Evolutionary conservation across 1,140 invertebrate species (phyloP).

Genomic region (Aphaenogaster ashmeadi): DNA sequence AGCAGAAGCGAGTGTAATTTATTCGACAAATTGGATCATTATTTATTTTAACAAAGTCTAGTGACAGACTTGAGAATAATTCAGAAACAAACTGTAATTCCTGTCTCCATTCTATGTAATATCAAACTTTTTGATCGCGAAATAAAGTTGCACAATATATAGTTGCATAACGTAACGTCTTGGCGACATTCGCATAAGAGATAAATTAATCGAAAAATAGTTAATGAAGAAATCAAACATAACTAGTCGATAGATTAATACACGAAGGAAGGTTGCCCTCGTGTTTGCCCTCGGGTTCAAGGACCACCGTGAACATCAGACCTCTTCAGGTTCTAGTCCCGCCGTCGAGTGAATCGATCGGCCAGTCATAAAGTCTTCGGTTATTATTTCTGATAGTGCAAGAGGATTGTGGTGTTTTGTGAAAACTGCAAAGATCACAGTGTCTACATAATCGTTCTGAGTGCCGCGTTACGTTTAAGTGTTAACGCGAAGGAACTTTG

Average conservation of each 20-base stretch:
- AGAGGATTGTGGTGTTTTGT: neutral
- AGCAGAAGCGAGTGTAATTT: neutral
- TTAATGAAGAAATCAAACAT: neutral
- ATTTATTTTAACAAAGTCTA: neutral
- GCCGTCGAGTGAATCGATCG: slow-evolving; percentile 1
- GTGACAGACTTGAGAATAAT: neutral
- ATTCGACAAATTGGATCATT: neutral
- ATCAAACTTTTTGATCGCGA: neutral
- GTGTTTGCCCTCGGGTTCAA: neutral
- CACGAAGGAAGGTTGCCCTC: neutral
- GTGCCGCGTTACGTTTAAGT: neutral
- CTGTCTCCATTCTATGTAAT: neutral
- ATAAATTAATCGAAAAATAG: slow-evolving; percentile 5
- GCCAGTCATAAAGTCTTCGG: neutral
- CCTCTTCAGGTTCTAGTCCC: slow-evolving; percentile 9
- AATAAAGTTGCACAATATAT: neutral
- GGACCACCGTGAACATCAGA: neutral
- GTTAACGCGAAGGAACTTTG: neutral
- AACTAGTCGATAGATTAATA: slow-evolving; percentile 34
- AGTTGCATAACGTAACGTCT: neutral
- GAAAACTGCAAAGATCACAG: neutral
- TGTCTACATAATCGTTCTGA: neutral
- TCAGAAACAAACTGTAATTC: slow-evolving; percentile 9
- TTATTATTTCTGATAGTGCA: neutral
- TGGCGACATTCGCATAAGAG: neutral